Evolutionary conservation across 2,888 invertebrate genomes (phyloP).

Genomic region (Leptinotarsa tumamoca): DNA sequence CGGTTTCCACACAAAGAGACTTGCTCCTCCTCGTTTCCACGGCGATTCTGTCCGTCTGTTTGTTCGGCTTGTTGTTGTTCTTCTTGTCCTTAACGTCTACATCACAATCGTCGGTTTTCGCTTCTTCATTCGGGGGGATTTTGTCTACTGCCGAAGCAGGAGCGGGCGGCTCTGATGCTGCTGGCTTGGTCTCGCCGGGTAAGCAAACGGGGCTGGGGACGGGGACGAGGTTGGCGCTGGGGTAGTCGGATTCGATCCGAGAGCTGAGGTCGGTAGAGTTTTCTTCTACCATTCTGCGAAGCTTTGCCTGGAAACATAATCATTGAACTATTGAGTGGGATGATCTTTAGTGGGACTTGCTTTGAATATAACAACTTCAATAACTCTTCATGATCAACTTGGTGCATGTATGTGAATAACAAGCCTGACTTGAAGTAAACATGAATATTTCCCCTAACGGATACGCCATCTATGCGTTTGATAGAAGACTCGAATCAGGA

Average conservation of each 20-base stretch:
- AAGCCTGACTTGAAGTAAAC: too few relatives aligned
- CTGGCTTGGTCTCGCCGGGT: constrained; percentile 50
- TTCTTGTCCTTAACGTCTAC: constrained; percentile 50
- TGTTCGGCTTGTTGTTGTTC: constrained; percentile 46
- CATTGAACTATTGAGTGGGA: neutral
- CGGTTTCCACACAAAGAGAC: constrained; percentile 58
- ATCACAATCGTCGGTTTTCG: constrained; percentile 51
- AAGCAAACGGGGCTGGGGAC: constrained; percentile 54
- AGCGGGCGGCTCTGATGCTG: constrained; percentile 36
- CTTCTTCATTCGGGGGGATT: constrained; percentile 51
- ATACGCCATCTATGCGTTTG: too few relatives aligned
- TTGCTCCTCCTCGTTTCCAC: constrained; percentile 60
- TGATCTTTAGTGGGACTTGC: too few relatives aligned
- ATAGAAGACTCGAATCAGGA: too few relatives aligned
- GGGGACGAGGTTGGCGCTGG: constrained; percentile 59
- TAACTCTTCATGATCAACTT: too few relatives aligned
- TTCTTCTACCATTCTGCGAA: constrained; percentile 89
- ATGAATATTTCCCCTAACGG: too few relatives aligned
- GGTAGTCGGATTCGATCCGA: constrained; percentile 64
- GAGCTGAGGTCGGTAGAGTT: constrained; percentile 70
- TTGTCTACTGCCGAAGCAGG: constrained; percentile 31
- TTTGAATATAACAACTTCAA: too few relatives aligned
- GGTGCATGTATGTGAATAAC: too few relatives aligned
- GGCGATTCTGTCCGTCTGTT: constrained; percentile 53
- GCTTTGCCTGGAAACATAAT: constrained; percentile 58